Evolutionary conservation across 2,113 vertebrate genomes (phyloP).

Genomic region (Candoia aspera): DNA sequence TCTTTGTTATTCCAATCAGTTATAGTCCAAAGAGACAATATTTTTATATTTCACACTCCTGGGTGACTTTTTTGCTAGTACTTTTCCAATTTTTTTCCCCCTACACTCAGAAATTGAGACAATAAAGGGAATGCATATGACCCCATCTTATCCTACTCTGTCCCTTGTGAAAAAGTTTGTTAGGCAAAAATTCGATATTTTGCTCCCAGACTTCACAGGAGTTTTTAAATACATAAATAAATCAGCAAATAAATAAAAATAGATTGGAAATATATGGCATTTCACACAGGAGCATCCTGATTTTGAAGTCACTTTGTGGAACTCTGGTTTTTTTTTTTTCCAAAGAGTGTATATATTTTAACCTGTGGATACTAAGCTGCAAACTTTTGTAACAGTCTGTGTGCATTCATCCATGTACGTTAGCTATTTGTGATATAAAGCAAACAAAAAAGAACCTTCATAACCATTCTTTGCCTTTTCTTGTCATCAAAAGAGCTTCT

Average conservation of each 20-base stretch:
- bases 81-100: not conserved
- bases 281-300: not conserved
- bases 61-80: not conserved
- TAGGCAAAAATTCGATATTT: not conserved
- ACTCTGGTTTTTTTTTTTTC: not conserved
- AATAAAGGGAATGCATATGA: not conserved
- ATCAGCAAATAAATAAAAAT: not conserved
- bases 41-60: not conserved
- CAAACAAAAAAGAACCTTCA: not conserved
- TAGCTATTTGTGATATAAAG: not conserved
- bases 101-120: not conserved
- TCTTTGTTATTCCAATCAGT: not conserved
- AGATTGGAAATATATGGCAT: not conserved
- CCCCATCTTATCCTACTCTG: not conserved
- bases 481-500: not conserved
- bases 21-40: accelerated
- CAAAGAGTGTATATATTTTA: not conserved
- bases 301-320: not conserved
- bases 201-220: not conserved
- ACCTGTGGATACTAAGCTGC: not conserved
- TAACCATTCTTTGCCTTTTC: not conserved
- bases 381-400: not conserved
- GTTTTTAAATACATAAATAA: not conserved
- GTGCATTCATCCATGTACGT: not conserved
- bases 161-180: not conserved